Base-by-base conservation (phyloP, 1,140 invertebrate species). In the Aleiodes sp. region DNA sequence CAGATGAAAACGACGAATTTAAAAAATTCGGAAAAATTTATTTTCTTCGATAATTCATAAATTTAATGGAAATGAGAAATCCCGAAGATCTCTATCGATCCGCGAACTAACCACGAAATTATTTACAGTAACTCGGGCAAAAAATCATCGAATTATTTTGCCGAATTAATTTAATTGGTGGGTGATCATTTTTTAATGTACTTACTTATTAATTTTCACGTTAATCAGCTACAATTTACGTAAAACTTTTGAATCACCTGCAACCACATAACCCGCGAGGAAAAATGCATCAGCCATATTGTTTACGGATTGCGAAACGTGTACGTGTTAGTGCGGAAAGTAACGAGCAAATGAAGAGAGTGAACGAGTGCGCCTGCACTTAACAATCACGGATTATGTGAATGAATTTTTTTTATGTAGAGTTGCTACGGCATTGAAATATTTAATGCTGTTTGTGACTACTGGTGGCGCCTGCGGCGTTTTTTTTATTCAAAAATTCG, bases 271-370 rank as follows among this genome's bases (percentile, higher is more conserved):
- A 52, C 46, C 46, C 46, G 46, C 46, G 16, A 52, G 26, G 19
- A 52, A 52, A 52, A 52, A 52, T 52, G 4, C 16, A 12, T 52
- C 46, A 52, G 46, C 46, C 46, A 52, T 52, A 52, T 52, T 52
- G 46, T 52, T 52, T 52, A 52, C 46, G 46, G 46, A 52, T 52
- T 24, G 46, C 16, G 46, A 52, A 52, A 52, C 3, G n/a, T 43
- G 39, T 24, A 52, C 46, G 46, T 52, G 21, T 24, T 4, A 26
- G 21, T 52, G 12, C n/a, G n/a, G n/a, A 43, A 4, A 10, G 39
- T 43, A 43, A 43, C 19, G 39, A 43, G 12, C n/a, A 8, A 14
- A 2, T n/a, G 39, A 10, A 16, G 12, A 12, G n/a, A n/a, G 1
- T 16, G 7, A 1, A 16, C 21, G 21, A 24, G 46, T 52, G 9